These are phyloP conservation scores for Drosophila koepferae DNA, from an alignment of 2,888 invertebrate genomes.

Conservation along the genomic window DNA sequence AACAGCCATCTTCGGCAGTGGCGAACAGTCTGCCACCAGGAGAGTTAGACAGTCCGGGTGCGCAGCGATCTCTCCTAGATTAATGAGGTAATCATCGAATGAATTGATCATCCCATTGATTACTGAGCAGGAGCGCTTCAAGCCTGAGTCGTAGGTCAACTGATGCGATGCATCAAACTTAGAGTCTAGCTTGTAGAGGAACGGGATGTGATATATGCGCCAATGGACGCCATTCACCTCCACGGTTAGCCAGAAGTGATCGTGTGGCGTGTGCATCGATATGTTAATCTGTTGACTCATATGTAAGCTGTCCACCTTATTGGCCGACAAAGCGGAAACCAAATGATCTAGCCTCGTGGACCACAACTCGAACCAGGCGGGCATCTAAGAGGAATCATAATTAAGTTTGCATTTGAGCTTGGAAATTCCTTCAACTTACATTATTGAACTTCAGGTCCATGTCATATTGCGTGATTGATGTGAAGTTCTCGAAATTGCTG, in stretches of 20 bases:
- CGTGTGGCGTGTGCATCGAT: slow-evolving; percentile 81
- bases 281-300: slow-evolving; percentile 82
- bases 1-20: slow-evolving; percentile 83
- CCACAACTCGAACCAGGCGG: slow-evolving; percentile 83
- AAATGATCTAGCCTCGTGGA: slow-evolving; percentile 84
- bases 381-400: slow-evolving; percentile 76
- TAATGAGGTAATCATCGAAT: slow-evolving; percentile 84
- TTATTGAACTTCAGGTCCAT: slow-evolving; percentile 83
- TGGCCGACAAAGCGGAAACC: slow-evolving; percentile 82
- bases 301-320: slow-evolving; percentile 82
- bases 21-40: slow-evolving; percentile 84
- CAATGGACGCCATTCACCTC: slow-evolving; percentile 83
- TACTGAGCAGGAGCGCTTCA: slow-evolving; percentile 84
- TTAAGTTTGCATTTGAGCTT: neutral
- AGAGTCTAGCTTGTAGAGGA: slow-evolving; percentile 83
- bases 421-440: slow-evolving; percentile 57
- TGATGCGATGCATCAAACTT: slow-evolving; percentile 84
- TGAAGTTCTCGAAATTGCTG: slow-evolving; percentile 84
- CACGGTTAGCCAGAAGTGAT: slow-evolving; percentile 82
- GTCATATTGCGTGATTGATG: slow-evolving; percentile 83
- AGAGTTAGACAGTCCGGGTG: slow-evolving; percentile 79
- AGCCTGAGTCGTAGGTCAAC: slow-evolving; percentile 82
- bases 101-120: slow-evolving; percentile 84
- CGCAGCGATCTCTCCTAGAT: slow-evolving; percentile 73
- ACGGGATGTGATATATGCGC: slow-evolving; percentile 84